Conservation (phyloP, 2,797 vertebrate genomes). For the Lepilemur ruficaudatus region DNA sequence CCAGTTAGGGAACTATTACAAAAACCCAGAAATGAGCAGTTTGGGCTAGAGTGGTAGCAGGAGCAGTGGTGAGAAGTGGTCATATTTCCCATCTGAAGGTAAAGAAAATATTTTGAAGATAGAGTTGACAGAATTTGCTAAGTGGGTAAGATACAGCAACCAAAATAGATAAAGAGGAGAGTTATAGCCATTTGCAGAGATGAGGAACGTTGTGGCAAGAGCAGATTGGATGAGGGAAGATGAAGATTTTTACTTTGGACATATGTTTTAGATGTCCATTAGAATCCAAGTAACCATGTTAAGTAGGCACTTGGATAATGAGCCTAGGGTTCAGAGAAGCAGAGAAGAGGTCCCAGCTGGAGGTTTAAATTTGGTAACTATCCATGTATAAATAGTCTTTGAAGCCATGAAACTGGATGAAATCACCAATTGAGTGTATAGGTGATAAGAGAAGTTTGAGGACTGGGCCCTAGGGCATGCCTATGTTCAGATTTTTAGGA, state of each 20-base stretch:
- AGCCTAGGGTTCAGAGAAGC: neutral
- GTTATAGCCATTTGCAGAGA: neutral
- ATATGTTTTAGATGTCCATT: neutral
- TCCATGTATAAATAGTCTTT: neutral
- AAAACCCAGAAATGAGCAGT: neutral
- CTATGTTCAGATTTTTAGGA: neutral
- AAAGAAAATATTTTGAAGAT: constrained; percentile 4
- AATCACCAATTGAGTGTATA: neutral
- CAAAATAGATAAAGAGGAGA: neutral
- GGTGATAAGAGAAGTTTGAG: neutral
- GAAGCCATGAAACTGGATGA: neutral
- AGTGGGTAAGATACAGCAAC: neutral
- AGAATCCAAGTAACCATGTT: neutral
- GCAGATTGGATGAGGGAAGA: neutral
- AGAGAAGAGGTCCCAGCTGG: neutral
- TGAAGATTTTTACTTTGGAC: neutral
- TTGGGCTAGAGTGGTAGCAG: neutral
- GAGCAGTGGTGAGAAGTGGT: neutral
- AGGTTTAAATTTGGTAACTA: neutral
- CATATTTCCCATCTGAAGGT: neutral
- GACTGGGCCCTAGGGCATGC: neutral
- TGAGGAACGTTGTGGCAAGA: neutral
- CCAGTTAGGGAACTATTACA: neutral
- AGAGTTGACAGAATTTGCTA: constrained; percentile 2
- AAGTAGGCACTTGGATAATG: neutral